phyloP scores from a whole-genome alignment of 2,113 vertebrate genomes.

The Sphyrna mokarran region DNA sequence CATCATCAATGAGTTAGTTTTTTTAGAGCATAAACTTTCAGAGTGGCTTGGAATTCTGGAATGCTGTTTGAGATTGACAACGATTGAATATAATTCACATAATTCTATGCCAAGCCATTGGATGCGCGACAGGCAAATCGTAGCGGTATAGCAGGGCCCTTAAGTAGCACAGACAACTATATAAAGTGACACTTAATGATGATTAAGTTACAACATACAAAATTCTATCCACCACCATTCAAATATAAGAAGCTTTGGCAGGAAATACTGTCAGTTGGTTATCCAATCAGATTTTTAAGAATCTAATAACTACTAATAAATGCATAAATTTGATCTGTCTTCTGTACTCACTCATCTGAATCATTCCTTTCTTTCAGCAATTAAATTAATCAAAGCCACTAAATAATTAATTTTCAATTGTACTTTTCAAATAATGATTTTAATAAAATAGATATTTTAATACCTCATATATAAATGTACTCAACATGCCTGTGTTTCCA shows the following conservation, averaged over 20 bases:
- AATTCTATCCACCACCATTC: not conserved
- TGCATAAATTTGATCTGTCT: not conserved
- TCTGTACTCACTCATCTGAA: not conserved
- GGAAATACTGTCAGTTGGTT: not conserved
- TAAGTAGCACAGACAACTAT: not conserved
- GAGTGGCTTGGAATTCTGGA: not conserved
- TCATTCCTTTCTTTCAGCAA: not conserved
- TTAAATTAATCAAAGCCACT: not conserved
- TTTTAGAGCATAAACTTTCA: not conserved
- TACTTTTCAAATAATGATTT: not conserved
- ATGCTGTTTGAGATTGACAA: not conserved
- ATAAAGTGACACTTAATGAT: not conserved
- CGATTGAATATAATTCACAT: not conserved
- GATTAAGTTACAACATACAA: slow-evolving; percentile 8
- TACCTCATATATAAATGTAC: not conserved
- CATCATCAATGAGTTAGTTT: not conserved
- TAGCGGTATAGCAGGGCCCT: not conserved
- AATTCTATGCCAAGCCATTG: not conserved
- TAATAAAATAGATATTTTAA: slow-evolving; percentile 8
- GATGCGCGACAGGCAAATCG: not conserved
- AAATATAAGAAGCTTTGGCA: not conserved
- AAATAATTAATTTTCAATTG: not conserved
- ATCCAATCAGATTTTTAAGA: not conserved
- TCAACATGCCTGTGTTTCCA: not conserved
- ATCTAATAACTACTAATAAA: not conserved